Evolutionary conservation across 1,140 invertebrate species (phyloP).

Genomic region (Drosophila pachea): DNA sequence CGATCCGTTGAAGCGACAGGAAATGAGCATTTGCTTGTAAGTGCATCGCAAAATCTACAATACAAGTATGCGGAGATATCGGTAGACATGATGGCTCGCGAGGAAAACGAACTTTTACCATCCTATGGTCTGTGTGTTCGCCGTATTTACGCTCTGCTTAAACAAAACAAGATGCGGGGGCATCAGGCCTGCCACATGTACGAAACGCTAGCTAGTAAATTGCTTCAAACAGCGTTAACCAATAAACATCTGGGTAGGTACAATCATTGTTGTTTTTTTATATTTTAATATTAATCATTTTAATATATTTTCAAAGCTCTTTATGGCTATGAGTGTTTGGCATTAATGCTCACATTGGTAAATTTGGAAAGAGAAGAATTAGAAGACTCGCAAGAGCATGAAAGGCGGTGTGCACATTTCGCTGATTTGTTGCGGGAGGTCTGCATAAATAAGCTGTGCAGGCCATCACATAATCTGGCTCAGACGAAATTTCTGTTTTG

Average conservation of each 20-base stretch:
- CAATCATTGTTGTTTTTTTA: neutral
- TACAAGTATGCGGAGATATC: slow-evolving; percentile 22
- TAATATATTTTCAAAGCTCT: slow-evolving; percentile 14
- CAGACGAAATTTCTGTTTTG: slow-evolving; percentile 38
- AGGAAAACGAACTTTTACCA: slow-evolving; percentile 10
- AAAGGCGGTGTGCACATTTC: slow-evolving; percentile 2
- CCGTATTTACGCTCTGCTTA: slow-evolving; percentile 34
- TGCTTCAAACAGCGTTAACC: slow-evolving; percentile 11
- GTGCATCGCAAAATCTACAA: slow-evolving; percentile 14
- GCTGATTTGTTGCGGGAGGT: slow-evolving; percentile 25
- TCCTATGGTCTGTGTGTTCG: slow-evolving; percentile 20
- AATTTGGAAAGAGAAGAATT: neutral
- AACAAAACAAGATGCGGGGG: slow-evolving; percentile 25
- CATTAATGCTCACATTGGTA: slow-evolving; percentile 36
- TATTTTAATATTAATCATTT: neutral
- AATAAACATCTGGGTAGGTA: slow-evolving; percentile 30
- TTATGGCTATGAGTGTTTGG: slow-evolving; percentile 54
- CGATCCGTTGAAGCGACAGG: slow-evolving; percentile 41
- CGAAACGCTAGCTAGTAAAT: slow-evolving; percentile 20
- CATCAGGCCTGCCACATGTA: slow-evolving; percentile 27
- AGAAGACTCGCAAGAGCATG: slow-evolving; percentile 4
- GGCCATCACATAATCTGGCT: slow-evolving; percentile 9
- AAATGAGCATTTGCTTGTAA: slow-evolving; percentile 23
- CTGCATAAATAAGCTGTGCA: slow-evolving; percentile 25
- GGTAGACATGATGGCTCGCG: neutral